Evolutionary conservation across 2,888 invertebrate genomes (phyloP), one percentile per base, ranked within the genome.

Genomic region (Pilophorus perplexus): DNA sequence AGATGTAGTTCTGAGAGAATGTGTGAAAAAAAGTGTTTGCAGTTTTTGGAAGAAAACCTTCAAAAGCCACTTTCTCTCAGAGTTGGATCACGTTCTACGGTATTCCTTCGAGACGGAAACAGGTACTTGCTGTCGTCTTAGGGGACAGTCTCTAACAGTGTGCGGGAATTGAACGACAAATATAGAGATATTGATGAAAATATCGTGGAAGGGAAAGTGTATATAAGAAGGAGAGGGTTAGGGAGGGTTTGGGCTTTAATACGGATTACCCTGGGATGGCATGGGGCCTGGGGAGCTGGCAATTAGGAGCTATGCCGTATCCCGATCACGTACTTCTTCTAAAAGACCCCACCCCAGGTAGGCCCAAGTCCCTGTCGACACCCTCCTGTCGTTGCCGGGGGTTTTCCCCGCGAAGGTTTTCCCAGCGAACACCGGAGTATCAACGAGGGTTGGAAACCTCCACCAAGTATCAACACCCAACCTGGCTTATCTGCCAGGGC

Each of bases 301-400:
- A 52, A 52, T 52, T 52, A 52, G 52, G 52, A n/a, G 27, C 52
- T 28, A 25, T 28, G 52, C 14, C 28, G 52, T 52, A 52, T 52
- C 52, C 52, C 14, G 52, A 52, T 52, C 52, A 52, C 52, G 52
- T 52, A 50, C 25, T 14, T 25, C 50, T 50, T 50, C 27, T 52
- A 28, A 52, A 48, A 52, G 52, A 25, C 52, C 52, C 27, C 25
- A 2, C 16, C 52, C 28, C 16, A 3, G 16, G 1, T 6, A 28
- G 1, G 25, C 27, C 14, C 27, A 12, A 52, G 27, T 25, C 27
- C 52, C 27, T 52, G 52, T 52, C 28, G 52, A n/a, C 52, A 28
- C 52, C 52, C 25, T 27, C 50, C 27, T 33, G 6, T 12, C 33
- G 12, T 12, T 8, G 33, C 6, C 12, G 33, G 25, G 48, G 52